Evolutionary conservation across 2,888 invertebrate genomes (phyloP), one percentile per base, ranked within the genome.

Genomic region (Drosophila ezoana): DNA sequence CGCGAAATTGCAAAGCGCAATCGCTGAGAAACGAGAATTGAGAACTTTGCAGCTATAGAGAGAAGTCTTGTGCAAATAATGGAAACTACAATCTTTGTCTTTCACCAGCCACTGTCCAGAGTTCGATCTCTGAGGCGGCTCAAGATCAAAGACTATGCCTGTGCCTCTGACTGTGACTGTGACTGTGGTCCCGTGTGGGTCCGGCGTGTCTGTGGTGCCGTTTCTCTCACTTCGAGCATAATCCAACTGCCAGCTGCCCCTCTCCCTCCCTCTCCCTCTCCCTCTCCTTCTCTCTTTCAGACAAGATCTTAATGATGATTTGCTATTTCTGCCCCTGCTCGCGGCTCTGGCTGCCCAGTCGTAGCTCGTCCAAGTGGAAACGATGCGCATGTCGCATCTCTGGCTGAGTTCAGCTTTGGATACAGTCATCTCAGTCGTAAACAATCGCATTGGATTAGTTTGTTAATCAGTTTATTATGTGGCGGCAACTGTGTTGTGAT

Each of bases 361-460:
- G 41, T 14, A 57, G 43, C 28, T 54, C 74, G 64, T n/a, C 56
- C 68, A 64, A 59, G 64, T 72, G 67, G 67, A 64, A 72, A 66
- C 66, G 64, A 53, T 61, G 73, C 56, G 62, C 68, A 65, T 73
- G 74, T 73, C 63, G 71, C 54, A 49, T 63, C 60, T 61, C 35
- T 53, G 40, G 58, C 37, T 37, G 49, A 18, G 20, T 23, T 23
- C 51, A 23, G 56, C 35, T 16, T 28, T 33, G 20, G 35, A 48
- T 48, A n/a, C 62, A 65, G 48, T 59, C 72, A 72, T 68, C 74
- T 74, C 64, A 72, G 66, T 76, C 79, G 78, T 70, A 85, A 85
- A 78, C 81, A 83, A 87, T 89, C 90, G 72, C 53, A 79, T 68
- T 69, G 86, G 78, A 87, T 90, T 88, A 86, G 78, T 86, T 86